Evolutionary conservation across 2,888 invertebrate species (phyloP).

Genomic region (Pollenia angustigena): DNA sequence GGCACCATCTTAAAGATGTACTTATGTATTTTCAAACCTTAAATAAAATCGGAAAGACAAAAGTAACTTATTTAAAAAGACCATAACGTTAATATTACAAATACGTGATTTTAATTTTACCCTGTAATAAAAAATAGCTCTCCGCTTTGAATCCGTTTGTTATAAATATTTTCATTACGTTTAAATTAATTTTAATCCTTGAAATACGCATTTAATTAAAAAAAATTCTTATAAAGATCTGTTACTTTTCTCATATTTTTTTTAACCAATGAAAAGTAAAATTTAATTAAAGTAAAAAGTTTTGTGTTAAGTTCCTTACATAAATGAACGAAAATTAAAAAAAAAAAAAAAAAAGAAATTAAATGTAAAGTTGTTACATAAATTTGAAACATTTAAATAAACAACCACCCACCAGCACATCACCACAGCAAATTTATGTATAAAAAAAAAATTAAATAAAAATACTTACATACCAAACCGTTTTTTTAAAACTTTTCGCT

Average conservation of each 20-base stretch:
- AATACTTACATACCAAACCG: not conserved
- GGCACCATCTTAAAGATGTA: no score
- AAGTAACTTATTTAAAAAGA: no score
- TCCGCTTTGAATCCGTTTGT: not conserved
- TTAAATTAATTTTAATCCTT: constrained; percentile 17
- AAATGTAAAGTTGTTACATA: constrained; percentile 49
- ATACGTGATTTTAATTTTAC: no score
- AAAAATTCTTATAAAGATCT: not conserved
- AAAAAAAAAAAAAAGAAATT: constrained; percentile 23
- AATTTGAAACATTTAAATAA: constrained; percentile 40
- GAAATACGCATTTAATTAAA: constrained; percentile 29
- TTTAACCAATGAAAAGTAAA: constrained; percentile 32
- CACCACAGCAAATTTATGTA: not conserved
- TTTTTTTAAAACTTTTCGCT: constrained; percentile 31
- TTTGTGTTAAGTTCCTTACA: constrained; percentile 36
- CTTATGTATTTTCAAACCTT: no score
- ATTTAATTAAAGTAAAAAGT: constrained; percentile 60
- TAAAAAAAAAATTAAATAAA: not conserved
- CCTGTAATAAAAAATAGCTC: no score
- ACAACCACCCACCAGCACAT: not conserved
- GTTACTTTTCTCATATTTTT: not conserved
- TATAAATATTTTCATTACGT: not conserved
- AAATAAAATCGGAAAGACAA: no score
- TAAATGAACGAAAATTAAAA: not conserved
- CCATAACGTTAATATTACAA: no score